These are phyloP conservation scores for Orthosia cruda DNA, from an alignment of 2,888 invertebrate genomes.

Conservation along the genomic window DNA sequence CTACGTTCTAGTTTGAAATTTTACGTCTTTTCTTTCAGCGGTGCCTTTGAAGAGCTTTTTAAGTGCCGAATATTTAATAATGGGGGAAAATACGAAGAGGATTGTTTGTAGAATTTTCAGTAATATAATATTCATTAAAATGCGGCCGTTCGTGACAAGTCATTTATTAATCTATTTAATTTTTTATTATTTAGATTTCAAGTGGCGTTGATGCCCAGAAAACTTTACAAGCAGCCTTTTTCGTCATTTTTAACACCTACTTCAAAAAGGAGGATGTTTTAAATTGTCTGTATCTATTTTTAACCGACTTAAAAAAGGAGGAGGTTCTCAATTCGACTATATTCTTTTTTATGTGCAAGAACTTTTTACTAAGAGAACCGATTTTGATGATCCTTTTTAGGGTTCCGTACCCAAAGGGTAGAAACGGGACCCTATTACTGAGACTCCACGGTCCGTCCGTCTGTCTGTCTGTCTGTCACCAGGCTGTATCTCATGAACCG, in stretches of 20 bases:
- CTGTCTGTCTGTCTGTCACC: too few species aligned
- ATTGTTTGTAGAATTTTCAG: background rate
- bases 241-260: background rate
- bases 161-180: slow-evolving; percentile 14
- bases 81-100: slow-evolving; percentile 16
- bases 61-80: slow-evolving; percentile 48
- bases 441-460: too few species aligned
- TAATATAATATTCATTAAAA: slow-evolving; percentile 29
- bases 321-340: too few species aligned
- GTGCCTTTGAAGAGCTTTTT: slow-evolving; percentile 49
- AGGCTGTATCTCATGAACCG: too few species aligned
- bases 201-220: background rate
- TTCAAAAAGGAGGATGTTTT: background rate
- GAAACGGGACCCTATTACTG: too few species aligned
- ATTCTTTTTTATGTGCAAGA: too few species aligned
- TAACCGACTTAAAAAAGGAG: too few species aligned
- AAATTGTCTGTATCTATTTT: background rate
- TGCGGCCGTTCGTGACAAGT: slow-evolving; percentile 10
- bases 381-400: too few species aligned
- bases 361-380: too few species aligned
- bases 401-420: too few species aligned
- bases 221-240: background rate
- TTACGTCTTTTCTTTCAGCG: slow-evolving; percentile 19
- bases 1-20: slow-evolving; percentile 7
- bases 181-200: slow-evolving; percentile 9